Base-by-base conservation (phyloP, 2,797 vertebrate species). In the Sarcophilus harrisii region DNA sequence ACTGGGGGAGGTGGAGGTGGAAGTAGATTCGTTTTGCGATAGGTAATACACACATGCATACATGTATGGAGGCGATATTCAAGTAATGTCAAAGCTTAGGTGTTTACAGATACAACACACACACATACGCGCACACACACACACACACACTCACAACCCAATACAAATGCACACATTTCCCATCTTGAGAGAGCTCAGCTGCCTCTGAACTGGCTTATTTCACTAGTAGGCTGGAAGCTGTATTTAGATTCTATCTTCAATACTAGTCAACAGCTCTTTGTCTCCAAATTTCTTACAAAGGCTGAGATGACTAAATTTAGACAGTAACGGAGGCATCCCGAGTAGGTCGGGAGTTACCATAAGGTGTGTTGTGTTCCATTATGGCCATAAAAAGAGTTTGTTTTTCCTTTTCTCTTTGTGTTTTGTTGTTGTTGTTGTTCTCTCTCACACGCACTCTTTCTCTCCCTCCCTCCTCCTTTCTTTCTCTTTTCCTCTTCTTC, bases 231-330 rank as follows among this genome's bases (percentile, higher is more conserved):
- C 21, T n/a, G 9, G 38, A 87, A 38, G 8, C 59, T 55, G n/a
- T 81, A 93, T 96, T 95, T 96, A 87, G 92, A 96, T 96, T 90
- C 73, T 90, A 92, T 94, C 94, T 96, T 95, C 90, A 91, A 94
- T 90, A 57, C 55, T 59, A 87, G 13, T 38, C 89, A 32, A 16
- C 30, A 4, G 18, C 87, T 59, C 55, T 0, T 91, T 30, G 96
- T 54, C 93, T 95, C 87, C 14, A 1, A 55, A 24, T 38, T 55
- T 29, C 59, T 62, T 52, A 28, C 54, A 27, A 87, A 94, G 90
- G 58, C 89, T 5, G 60, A 45, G 90, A 91, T 66, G n/a, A n/a
- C 55, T 29, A 55, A 18, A 66, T n/a, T 32, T 55, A 21, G 92
- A 14, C 24, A 2, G 21, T 92, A 4, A 45, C 58, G 3, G 32